phyloP scores from a whole-genome alignment of 2,888 invertebrate genomes.

The Apotomis turbidana region DNA sequence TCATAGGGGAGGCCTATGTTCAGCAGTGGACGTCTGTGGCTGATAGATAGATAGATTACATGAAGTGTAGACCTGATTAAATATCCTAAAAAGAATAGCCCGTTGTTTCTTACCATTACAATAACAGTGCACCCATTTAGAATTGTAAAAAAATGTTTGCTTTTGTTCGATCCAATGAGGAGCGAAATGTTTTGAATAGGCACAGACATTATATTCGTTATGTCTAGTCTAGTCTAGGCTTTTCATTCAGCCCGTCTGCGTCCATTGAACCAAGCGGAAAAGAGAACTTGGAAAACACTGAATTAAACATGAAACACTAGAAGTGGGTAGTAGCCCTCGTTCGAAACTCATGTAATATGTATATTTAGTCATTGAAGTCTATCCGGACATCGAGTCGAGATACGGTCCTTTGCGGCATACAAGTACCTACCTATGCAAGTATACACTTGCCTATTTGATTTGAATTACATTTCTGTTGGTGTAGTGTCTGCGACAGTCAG shows the following conservation, averaged over 20 bases:
- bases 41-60: too few species aligned
- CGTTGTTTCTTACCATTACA: not conserved
- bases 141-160: too few species aligned
- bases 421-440: not conserved
- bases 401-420: conserved; percentile 7
- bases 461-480: not conserved
- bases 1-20: too few species aligned
- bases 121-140: too few species aligned
- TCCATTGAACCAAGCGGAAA: conserved; percentile 33
- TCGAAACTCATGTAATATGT: conserved; percentile 39
- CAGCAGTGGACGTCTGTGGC: too few species aligned
- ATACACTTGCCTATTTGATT: not conserved
- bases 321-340: conserved; percentile 30
- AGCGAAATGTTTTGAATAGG: not conserved
- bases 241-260: conserved; percentile 27
- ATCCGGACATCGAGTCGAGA: conserved; percentile 18
- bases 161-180: not conserved
- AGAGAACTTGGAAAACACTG: conserved; percentile 36
- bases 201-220: not conserved
- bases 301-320: conserved; percentile 42
- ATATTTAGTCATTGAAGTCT: conserved; percentile 39
- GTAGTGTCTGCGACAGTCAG: not conserved
- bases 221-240: conserved; percentile 20
- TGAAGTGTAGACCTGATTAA: too few species aligned
- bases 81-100: too few species aligned